phyloP scores from a whole-genome alignment of 2,113 vertebrate genomes.

The Probosciger aterrimus region DNA sequence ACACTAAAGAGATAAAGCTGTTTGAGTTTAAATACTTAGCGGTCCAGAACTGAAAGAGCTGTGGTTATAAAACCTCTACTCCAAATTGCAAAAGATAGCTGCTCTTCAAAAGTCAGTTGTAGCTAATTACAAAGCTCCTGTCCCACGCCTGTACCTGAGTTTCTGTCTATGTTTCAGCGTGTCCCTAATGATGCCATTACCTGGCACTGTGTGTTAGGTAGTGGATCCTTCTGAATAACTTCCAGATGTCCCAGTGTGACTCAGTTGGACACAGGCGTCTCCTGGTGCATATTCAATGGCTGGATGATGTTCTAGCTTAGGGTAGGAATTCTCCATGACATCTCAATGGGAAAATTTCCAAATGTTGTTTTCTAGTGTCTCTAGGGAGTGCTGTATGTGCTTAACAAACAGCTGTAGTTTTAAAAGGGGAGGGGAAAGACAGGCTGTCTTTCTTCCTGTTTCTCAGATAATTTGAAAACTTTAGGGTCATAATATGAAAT shows the following conservation, averaged over 20 bases:
- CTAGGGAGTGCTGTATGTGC: neutral
- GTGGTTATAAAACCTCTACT: neutral
- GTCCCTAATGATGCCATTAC: neutral
- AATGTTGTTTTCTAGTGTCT: neutral
- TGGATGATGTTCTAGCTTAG: neutral
- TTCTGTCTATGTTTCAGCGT: neutral
- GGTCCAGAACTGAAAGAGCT: neutral
- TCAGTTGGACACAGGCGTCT: neutral
- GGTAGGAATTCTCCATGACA: neutral
- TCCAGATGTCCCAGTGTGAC: neutral
- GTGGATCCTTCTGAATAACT: neutral
- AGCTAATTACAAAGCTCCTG: rapidly evolving
- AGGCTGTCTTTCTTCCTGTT: neutral
- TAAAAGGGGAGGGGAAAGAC: rapidly evolving
- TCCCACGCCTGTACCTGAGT: rapidly evolving
- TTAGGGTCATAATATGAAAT: neutral
- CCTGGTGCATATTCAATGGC: neutral
- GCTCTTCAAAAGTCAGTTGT: neutral
- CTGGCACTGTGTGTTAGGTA: neutral
- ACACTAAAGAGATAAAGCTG: neutral
- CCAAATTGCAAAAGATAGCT: neutral
- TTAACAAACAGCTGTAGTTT: neutral
- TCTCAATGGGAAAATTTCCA: neutral
- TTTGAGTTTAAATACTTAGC: neutral
- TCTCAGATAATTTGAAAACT: neutral